These are phyloP conservation scores for Pandemis corylana DNA, from an alignment of 2,888 invertebrate species.

Conservation along the genomic window DNA sequence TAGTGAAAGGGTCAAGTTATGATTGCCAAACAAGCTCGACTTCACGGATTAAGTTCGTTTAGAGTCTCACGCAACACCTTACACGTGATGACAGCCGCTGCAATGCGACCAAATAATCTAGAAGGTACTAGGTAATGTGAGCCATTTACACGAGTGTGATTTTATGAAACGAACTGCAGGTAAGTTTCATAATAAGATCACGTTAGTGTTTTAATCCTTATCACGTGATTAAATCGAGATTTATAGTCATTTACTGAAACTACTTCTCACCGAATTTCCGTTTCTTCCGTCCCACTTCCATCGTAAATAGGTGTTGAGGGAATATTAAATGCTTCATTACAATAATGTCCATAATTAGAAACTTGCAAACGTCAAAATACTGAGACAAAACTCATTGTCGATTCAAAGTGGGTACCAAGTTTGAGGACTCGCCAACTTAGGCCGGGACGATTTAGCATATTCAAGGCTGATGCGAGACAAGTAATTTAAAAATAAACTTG, in stretches of 20 bases:
- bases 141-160: no score
- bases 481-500: constrained; percentile 40
- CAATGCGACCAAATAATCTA: no score
- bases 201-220: no score
- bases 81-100: no score
- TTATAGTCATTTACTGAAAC: not conserved
- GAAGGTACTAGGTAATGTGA: no score
- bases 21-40: no score
- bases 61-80: no score
- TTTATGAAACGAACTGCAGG: no score
- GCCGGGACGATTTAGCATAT: constrained; percentile 37
- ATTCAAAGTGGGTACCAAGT: constrained; percentile 36
- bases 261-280: not conserved
- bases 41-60: no score
- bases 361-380: constrained; percentile 38
- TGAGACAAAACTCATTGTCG: constrained; percentile 37
- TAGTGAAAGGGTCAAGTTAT: no score
- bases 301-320: constrained; percentile 4
- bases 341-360: constrained; percentile 38
- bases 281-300: not conserved
- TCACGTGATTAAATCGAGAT: no score
- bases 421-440: constrained; percentile 38
- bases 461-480: constrained; percentile 30
- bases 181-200: no score
- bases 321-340: constrained; percentile 23